Evolutionary conservation across 2,113 vertebrate species (phyloP), one percentile per base, ranked within the genome.

Genomic region (Aphyosemion australe): DNA sequence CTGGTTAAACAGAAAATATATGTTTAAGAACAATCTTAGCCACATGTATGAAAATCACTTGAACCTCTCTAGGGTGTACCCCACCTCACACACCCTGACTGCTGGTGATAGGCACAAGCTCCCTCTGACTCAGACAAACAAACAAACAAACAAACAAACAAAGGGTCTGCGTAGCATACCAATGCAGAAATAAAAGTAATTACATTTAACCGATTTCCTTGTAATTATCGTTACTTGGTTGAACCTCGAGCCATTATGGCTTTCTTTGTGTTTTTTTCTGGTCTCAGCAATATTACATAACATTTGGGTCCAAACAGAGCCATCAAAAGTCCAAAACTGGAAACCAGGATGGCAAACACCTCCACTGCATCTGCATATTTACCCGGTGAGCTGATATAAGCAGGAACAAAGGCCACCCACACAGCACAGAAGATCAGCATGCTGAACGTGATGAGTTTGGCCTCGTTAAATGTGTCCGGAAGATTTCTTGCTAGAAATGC

Each of bases 401-500:
- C 45, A 37, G 46, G 59, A 14, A 49, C 59, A 16, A 61, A 61
- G n/a, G 62, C 62, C 20, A 54, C 41, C 62, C 62, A 45, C 62
- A 43, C 50, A 10, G 61, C 49, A 11, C 49, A 64, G 49, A 64
- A 64, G 50, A 64, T 64, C 50, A 64, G 14, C 61, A 64, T 64
- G 37, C 61, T 64, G 50, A 64, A 64, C 2, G 61, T 64, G 39
- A 53, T 64, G 37, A 53, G 8, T 64, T 64, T 64, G 2, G 37
- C 61, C 21, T 45, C 50, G 10, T 64, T 64, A 6, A 91, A 90
- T 43, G 75, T 84, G 16, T 90, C 88, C 14, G 90, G 90, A 18
- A 91, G 87, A 43, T 90, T 92, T 13, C 88, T 78, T 0, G 84
- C 88, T 3, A 92, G 45, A 50, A 92, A 92, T 3, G 91, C 91